Evolutionary conservation across 2,113 vertebrate species (phyloP), one percentile per base, ranked within the genome.

Genomic region (Oncorhynchus clarkii): DNA sequence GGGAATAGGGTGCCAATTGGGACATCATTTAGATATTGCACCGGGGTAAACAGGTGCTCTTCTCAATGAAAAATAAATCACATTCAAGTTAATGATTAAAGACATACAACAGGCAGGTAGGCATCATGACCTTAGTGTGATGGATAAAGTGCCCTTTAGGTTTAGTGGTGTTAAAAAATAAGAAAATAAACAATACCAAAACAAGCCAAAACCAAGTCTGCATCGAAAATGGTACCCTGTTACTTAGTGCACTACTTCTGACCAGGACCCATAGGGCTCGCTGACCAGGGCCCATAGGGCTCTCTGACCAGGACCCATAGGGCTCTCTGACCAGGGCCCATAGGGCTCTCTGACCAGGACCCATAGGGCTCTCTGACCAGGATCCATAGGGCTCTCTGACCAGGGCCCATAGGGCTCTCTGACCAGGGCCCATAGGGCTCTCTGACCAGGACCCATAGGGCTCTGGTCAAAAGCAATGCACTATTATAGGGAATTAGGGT

Each of bases 141-240:
- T 91, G 91, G 89, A 89, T 95, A 96, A 97, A 96, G 96, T 96
- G 95, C 96, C 95, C 95, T 95, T 93, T 83, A 84, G 93, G 93
- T 91, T 87, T 2, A 88, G 91, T 90, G 84, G 90, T 88, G 86
- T 93, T 85, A 91, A 86, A 92, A 54, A 54, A 16, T 16, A 18
- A 93, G 91, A 87, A 54, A 71, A 54, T 1, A 18, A 54, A 45
- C 39, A 18, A 54, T 18, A 51, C 9, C 34, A 34, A 34, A 16
- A 18, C 81, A 70, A 82, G 73, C 78, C 72, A 78, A 89, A 89
- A 8, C 31, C 68, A 80, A 71, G 29, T 45, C 77, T 51, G 51
- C 16, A 18, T 54, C 51, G 1, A 16, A 54, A 18, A 54, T 54
- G 16, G 51, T 11, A 45, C 39, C 9, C 16, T 57, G 7, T 20